A percentile compares a stretch with the other conserved stretches of the same genome.
phyloP scores from a whole-genome alignment of 1,140 invertebrate species.

The Scylla paramamosain region DNA sequence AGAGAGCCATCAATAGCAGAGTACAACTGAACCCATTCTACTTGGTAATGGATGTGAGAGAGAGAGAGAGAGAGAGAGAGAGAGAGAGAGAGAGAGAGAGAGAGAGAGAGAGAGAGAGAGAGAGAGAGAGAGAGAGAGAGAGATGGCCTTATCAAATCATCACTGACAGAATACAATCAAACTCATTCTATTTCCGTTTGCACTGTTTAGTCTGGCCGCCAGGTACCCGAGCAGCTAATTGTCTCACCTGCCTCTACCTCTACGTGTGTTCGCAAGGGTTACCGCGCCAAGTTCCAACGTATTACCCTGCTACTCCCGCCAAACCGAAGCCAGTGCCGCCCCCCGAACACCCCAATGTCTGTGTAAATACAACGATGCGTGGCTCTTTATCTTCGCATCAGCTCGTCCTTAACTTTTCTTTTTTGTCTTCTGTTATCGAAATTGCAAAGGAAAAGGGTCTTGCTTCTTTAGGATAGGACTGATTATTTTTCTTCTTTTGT shows the following conservation, averaged over 20 bases:
- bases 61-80: slow-evolving; percentile 20
- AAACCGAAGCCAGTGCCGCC: background rate
- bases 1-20: background rate
- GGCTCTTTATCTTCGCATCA: background rate
- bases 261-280: no score
- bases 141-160: slow-evolving; percentile 11
- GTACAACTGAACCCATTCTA: background rate
- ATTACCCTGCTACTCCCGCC: background rate
- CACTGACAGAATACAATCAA: background rate
- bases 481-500: background rate
- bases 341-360: background rate
- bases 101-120: background rate
- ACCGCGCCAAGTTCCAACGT: background rate
- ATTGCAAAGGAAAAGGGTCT: background rate
- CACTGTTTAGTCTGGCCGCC: background rate
- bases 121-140: background rate
- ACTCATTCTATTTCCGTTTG: background rate
- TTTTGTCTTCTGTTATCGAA: background rate
- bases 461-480: background rate
- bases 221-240: background rate
- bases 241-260: background rate
- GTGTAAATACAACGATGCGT: background rate
- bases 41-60: slow-evolving; percentile 12
- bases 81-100: slow-evolving; percentile 6
- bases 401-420: background rate